Evolutionary conservation across 1,140 invertebrate species (phyloP), one percentile per base, ranked within the genome.

Genomic region (Galleria mellonella): DNA sequence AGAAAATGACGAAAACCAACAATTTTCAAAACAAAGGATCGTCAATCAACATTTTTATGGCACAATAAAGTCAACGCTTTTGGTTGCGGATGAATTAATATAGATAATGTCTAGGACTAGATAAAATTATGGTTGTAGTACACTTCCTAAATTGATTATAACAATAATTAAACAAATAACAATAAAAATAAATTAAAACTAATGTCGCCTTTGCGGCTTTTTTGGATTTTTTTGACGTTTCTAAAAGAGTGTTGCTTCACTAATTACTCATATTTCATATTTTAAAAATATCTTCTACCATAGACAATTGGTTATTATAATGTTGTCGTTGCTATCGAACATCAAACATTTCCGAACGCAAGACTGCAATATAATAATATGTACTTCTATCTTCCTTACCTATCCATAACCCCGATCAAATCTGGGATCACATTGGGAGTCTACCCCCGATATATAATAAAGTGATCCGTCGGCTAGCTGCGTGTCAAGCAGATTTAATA

Each of bases 191-290:
- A 70, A 75, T 66, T 62, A 81, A 79, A 72, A 63, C 59, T 73
- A 78, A 51, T 53, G 43, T 58, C 38, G 70, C 64, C 70, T 63
- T 58, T 82, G 64, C 75, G 72, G 77, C 74, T 57, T 70, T 76
- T 76, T 75, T 66, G 43, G 38, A 52, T 78, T 78, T 79, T n/a
- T 79, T 82, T 82, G 76, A 82, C 75, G 62, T 81, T 81, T 82
- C 69, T 67, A 73, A 76, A 70, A 71, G 69, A 70, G 82, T 82
- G 77, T 82, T 85, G 77, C 77, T 74, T 83, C 69, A 74, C 67
- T 85, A 78, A 83, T 83, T 83, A 72, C 65, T 72, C 71, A 75
- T 15, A 71, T 73, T 64, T 72, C 69, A 62, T 65, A 72, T 66
- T 63, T 51, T 67, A 75, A 75, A 72, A 72, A 62, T 59, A 70